These are phyloP conservation scores for Scaeva pyrastri DNA, from an alignment of 2,888 invertebrate species.

Conservation along the genomic window DNA sequence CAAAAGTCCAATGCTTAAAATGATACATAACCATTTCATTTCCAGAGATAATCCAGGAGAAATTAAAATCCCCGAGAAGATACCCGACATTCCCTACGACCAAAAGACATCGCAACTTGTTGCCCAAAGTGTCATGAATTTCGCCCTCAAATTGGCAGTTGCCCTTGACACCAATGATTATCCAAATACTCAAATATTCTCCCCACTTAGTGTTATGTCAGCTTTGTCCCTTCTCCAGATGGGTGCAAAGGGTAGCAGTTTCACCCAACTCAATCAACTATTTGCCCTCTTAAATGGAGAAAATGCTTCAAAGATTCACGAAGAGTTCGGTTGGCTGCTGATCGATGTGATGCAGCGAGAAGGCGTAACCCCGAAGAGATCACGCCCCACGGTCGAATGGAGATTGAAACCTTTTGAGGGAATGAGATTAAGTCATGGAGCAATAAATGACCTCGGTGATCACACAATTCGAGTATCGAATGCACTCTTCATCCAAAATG, in stretches of 20 bases:
- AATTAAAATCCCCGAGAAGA: constrained; percentile 34
- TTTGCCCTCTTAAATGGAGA: constrained; percentile 77
- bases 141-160: constrained; percentile 79
- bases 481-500: constrained; percentile 86
- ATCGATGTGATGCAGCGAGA: constrained; percentile 79
- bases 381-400: constrained; percentile 77
- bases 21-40: neutral
- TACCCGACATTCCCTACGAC: constrained; percentile 71
- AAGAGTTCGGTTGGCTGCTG: constrained; percentile 81
- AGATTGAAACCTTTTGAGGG: constrained; percentile 70
- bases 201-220: constrained; percentile 89
- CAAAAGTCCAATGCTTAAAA: neutral
- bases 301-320: constrained; percentile 70
- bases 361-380: constrained; percentile 69
- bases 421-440: constrained; percentile 59
- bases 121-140: constrained; percentile 79
- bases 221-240: constrained; percentile 89
- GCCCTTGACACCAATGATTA: constrained; percentile 76
- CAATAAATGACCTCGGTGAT: constrained; percentile 65
- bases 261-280: constrained; percentile 86
- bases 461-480: constrained; percentile 84
- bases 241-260: constrained; percentile 90
- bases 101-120: constrained; percentile 78
- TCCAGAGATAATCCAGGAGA: neutral
- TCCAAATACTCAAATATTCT: constrained; percentile 85